Conservation (phyloP, 2,113 vertebrate genomes). For the Triplophysa rosa region DNA sequence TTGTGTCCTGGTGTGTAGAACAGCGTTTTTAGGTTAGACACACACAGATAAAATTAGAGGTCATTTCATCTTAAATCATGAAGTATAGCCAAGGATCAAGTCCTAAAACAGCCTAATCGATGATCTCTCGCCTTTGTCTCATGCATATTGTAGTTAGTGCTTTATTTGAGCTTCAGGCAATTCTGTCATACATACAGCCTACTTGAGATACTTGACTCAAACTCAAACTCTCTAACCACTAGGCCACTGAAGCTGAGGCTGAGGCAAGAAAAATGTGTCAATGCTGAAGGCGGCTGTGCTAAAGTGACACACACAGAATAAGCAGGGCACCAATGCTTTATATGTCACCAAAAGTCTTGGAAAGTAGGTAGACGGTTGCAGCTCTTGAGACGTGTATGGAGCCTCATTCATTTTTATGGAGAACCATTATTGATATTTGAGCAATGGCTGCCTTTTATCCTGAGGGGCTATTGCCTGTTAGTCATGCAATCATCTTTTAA, state of each 20-base stretch:
- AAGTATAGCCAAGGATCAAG: not conserved
- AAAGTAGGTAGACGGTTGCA: not conserved
- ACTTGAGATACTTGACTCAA: not conserved
- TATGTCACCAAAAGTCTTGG: not conserved
- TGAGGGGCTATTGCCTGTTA: not conserved
- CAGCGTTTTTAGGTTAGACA: not conserved
- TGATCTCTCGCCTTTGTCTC: conserved; percentile 20
- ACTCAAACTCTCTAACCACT: too few relatives aligned
- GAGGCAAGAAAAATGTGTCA: not conserved
- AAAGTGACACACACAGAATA: not conserved
- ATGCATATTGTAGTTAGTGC: conserved; percentile 17
- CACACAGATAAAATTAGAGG: not conserved
- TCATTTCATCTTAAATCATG: not conserved
- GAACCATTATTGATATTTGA: conserved; percentile 4
- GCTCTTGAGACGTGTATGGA: not conserved
- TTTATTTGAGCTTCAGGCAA: not conserved
- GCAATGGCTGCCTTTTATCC: not conserved
- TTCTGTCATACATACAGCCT: not conserved
- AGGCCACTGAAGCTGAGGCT: not conserved
- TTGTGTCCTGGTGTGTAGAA: not conserved
- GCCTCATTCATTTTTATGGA: not conserved
- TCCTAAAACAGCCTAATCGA: not conserved
- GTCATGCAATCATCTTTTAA: not conserved
- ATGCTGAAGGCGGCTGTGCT: not conserved
- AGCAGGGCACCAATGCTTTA: not conserved